phyloP scores from a whole-genome alignment of 64 coral and sea anemone genomes.

The Platygyra sinensis region DNA sequence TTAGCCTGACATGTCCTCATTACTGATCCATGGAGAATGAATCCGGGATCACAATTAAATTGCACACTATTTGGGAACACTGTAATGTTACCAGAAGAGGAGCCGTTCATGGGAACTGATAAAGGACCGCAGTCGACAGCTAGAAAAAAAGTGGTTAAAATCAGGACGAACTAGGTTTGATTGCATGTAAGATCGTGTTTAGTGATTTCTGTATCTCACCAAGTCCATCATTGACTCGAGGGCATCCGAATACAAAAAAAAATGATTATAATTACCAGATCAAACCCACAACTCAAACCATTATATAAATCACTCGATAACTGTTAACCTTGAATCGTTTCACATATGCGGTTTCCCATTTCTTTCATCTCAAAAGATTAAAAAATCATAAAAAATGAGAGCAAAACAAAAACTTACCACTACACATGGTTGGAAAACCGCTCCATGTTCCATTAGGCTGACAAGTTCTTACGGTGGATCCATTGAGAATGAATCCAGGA shows the following conservation, averaged over 20 bases:
- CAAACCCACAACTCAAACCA: too few species aligned
- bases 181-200: too few species aligned
- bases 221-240: too few species aligned
- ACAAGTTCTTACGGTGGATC: constrained; percentile 47
- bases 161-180: too few species aligned
- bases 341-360: too few species aligned
- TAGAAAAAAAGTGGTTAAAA: neutral
- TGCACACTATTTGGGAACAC: constrained; percentile 1
- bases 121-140: constrained; percentile 36
- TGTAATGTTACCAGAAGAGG: neutral
- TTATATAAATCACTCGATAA: too few species aligned
- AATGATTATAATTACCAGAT: too few species aligned
- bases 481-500: constrained; percentile 45
- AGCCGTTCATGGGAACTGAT: constrained; percentile 10
- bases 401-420: constrained; percentile 3
- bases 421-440: constrained; percentile 41
- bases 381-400: too few species aligned
- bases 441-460: constrained; percentile 54
- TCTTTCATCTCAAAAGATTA: too few species aligned
- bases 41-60: constrained; percentile 29
- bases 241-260: too few species aligned
- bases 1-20: constrained; percentile 6
- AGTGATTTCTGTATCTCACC: too few species aligned
- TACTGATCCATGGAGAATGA: constrained; percentile 10
- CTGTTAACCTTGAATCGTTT: too few species aligned